phyloP scores from a whole-genome alignment of 2,797 vertebrate species.

The Falco novaeseelandiae region DNA sequence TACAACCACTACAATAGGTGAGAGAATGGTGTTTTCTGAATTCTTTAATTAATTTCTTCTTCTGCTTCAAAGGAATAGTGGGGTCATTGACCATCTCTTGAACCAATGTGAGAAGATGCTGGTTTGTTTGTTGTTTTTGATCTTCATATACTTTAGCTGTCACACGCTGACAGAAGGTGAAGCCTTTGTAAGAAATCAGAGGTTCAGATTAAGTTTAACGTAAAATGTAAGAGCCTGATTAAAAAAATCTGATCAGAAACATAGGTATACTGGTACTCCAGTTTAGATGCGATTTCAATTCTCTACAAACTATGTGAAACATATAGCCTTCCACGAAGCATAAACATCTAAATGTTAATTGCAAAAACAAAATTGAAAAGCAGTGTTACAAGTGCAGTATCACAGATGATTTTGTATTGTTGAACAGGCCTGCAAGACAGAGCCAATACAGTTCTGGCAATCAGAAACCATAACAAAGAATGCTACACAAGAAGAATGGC shows the following conservation, averaged over 20 bases:
- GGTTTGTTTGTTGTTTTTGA: constrained; percentile 77
- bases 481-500: not conserved
- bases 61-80: constrained; percentile 77
- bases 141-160: constrained; percentile 82
- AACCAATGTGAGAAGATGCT: constrained; percentile 80
- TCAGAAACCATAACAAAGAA: not conserved
- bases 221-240: not conserved
- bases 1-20: constrained; percentile 43
- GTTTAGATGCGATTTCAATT: not conserved
- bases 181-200: constrained; percentile 75
- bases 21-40: constrained; percentile 85
- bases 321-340: not conserved
- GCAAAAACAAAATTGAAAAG: not conserved
- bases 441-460: not conserved
- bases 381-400: not conserved
- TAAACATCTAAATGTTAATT: not conserved
- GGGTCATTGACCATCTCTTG: constrained; percentile 72
- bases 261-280: not conserved
- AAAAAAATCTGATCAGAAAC: not conserved
- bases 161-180: constrained; percentile 85
- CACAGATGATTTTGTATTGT: not conserved
- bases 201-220: not conserved
- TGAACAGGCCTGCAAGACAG: not conserved
- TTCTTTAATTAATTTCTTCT: constrained; percentile 83
- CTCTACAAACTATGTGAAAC: not conserved